Evolutionary conservation across 1,140 invertebrate genomes (phyloP).

Genomic region (Drosophila varians): DNA sequence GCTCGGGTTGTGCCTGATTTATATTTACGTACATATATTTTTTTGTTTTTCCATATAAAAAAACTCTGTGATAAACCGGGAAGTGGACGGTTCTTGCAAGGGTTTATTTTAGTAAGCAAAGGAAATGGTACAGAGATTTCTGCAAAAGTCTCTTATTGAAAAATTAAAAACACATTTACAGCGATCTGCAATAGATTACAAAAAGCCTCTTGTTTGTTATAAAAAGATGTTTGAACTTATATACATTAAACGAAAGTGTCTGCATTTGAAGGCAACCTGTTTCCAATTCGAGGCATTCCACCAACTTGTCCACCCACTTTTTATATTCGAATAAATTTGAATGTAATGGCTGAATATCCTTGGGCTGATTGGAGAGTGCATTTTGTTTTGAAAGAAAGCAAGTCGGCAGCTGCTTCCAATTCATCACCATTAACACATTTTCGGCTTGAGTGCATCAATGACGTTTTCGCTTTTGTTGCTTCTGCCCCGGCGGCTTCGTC

Average conservation of each 20-base stretch:
- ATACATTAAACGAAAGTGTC: slow-evolving; percentile 4
- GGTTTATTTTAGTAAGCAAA: slow-evolving; percentile 3
- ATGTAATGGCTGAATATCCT: slow-evolving; percentile 43
- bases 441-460: slow-evolving; percentile 70
- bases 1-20: slow-evolving; percentile 3
- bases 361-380: slow-evolving; percentile 63
- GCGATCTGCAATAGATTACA: slow-evolving; percentile 13
- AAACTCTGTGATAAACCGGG: slow-evolving; percentile 26
- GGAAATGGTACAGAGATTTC: not conserved
- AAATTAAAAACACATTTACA: too few species aligned
- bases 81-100: not conserved
- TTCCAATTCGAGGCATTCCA: slow-evolving; percentile 8
- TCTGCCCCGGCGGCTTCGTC: slow-evolving; percentile 10
- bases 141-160: not conserved
- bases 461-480: slow-evolving; percentile 10
- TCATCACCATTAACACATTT: slow-evolving; percentile 80
- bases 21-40: not conserved
- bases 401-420: slow-evolving; percentile 62
- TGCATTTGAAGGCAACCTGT: slow-evolving; percentile 17
- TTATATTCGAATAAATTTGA: not conserved
- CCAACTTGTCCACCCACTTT: slow-evolving; percentile 14
- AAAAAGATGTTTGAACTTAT: too few species aligned
- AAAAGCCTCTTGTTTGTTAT: too few species aligned
- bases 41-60: slow-evolving; percentile 12
- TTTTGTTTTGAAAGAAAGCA: slow-evolving; percentile 36